Evolutionary conservation across 2,797 vertebrate species (phyloP).

Genomic region (Sternotherus odoratus): DNA sequence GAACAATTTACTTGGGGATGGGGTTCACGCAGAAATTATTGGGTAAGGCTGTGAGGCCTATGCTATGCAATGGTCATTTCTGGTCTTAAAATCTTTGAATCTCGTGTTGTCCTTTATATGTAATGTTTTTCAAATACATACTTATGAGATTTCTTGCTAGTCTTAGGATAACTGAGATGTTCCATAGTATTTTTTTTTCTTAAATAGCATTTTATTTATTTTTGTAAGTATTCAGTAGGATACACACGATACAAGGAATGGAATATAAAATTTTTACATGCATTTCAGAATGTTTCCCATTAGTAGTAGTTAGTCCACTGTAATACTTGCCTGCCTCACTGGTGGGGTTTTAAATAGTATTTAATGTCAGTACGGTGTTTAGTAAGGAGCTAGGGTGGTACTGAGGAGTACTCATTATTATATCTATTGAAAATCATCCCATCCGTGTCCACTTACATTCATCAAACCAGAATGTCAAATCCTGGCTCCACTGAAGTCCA

Average conservation of each 20-base stretch:
- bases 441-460: not conserved
- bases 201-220: not conserved
- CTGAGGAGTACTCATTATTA: not conserved
- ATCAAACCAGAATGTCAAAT: not conserved
- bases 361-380: not conserved
- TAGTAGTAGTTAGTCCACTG: not conserved
- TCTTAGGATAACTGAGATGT: not conserved
- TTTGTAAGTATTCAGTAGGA: no score
- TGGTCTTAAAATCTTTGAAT: not conserved
- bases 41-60: not conserved
- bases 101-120: rapidly evolving
- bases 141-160: not conserved
- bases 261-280: conserved; percentile 29
- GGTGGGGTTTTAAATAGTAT: not conserved
- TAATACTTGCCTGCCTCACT: not conserved
- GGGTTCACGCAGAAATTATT: not conserved
- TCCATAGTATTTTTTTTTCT: not conserved
- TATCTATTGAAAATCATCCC: conserved; percentile 8
- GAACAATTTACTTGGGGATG: not conserved
- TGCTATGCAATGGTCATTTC: not conserved
- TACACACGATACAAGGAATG: not conserved
- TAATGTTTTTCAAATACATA: not conserved
- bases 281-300: conserved; percentile 3
- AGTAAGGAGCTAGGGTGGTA: not conserved
- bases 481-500: not conserved